These are phyloP conservation scores for Scaptomyza pallida DNA, from an alignment of 1,140 invertebrate species.

Conservation along the genomic window DNA sequence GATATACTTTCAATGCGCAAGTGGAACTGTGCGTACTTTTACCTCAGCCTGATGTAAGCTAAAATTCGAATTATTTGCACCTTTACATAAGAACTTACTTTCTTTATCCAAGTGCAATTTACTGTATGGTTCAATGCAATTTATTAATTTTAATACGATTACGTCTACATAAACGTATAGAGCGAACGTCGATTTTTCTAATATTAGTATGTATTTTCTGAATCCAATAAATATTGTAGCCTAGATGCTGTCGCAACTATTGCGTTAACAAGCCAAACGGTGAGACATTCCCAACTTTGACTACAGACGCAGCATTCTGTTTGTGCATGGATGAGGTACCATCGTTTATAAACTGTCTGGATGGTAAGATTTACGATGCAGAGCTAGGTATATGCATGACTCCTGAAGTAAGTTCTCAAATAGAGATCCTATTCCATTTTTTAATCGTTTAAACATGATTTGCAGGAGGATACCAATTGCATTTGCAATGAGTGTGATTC, in stretches of 20 bases:
- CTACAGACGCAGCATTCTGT: slow-evolving; percentile 54
- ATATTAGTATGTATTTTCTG: too few species aligned
- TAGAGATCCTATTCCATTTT: not conserved
- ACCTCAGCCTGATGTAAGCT: slow-evolving; percentile 49
- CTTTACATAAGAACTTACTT: too few species aligned
- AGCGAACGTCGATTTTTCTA: too few species aligned
- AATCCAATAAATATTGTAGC: slow-evolving; percentile 29
- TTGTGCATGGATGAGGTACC: slow-evolving; percentile 47
- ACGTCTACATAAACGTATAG: too few species aligned
- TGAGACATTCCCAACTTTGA: slow-evolving; percentile 38
- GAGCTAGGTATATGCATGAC: not conserved
- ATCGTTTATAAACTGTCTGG: slow-evolving; percentile 10
- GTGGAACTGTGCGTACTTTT: slow-evolving; percentile 10
- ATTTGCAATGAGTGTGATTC: slow-evolving; percentile 28
- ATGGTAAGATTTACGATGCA: slow-evolving; percentile 5
- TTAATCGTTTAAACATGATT: not conserved
- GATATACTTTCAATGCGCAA: slow-evolving; percentile 47
- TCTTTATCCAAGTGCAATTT: not conserved
- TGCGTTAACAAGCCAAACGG: slow-evolving; percentile 45
- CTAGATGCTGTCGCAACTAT: slow-evolving; percentile 46
- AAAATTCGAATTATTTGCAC: too few species aligned
- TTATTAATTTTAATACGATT: too few species aligned
- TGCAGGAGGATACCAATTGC: not conserved
- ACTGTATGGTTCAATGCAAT: too few species aligned
- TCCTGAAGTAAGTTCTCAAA: slow-evolving; percentile 8